Percentiles rank a stretch among this genome's conserved stretches.
Conservation (phyloP, 2,113 vertebrate genomes). For the Oxyura jamaicensis region DNA sequence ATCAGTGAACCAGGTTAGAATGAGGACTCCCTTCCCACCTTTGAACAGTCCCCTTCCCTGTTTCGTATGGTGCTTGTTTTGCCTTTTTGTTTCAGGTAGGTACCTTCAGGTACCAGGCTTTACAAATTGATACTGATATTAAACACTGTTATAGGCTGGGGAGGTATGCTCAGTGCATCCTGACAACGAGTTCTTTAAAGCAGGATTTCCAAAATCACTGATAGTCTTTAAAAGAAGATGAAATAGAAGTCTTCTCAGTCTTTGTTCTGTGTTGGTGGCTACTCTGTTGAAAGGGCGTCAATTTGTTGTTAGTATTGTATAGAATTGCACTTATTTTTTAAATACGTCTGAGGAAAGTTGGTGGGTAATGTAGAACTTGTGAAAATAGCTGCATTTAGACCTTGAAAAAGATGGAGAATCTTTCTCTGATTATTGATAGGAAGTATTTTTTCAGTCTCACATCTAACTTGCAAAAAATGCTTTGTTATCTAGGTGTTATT, state of each 20-base stretch:
- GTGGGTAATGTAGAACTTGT: background rate
- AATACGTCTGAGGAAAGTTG: background rate
- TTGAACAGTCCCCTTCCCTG: rapidly evolving
- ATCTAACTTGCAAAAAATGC: background rate
- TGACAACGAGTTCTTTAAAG: background rate
- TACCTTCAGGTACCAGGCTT: background rate
- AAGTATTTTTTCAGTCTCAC: background rate
- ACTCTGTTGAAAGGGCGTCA: background rate
- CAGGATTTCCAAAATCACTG: background rate
- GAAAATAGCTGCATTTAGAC: background rate
- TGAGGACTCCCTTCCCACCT: background rate
- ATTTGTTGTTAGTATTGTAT: background rate
- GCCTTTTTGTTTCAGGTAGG: background rate
- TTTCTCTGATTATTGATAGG: background rate
- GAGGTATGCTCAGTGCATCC: rapidly evolving
- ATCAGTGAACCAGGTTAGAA: background rate
- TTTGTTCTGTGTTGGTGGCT: background rate
- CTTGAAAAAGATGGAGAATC: background rate
- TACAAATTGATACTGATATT: background rate
- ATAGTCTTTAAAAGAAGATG: background rate
- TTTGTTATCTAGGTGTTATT: background rate
- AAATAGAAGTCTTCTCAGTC: background rate
- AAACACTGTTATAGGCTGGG: background rate
- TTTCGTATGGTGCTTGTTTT: background rate
- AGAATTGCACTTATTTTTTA: background rate